phyloP scores from a whole-genome alignment of 2,888 invertebrate species.

The Liodrosophila aerea region DNA sequence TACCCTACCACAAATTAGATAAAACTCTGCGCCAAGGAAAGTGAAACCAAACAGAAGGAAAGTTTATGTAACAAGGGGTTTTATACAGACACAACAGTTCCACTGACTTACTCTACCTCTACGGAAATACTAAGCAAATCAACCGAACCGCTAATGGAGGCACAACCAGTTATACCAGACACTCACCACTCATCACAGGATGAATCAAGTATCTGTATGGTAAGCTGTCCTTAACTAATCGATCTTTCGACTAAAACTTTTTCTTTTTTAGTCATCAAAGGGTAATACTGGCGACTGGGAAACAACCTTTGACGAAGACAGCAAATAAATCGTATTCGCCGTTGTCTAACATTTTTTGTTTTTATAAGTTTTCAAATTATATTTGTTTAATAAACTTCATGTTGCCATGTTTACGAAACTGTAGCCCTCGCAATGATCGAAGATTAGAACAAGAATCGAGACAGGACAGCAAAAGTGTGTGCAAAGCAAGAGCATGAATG shows the following conservation, averaged over 20 bases:
- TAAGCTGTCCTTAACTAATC: neutral
- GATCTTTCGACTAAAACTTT: neutral
- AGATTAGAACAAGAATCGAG: constrained; percentile 18
- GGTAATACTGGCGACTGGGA: constrained; percentile 31
- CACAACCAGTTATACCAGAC: no score
- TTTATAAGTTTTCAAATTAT: constrained; percentile 20
- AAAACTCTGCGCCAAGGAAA: no score
- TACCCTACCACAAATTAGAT: no score
- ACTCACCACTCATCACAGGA: no score
- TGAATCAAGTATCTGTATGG: no score
- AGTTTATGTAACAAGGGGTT: no score
- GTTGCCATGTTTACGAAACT: constrained; percentile 28
- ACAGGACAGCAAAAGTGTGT: constrained; percentile 16
- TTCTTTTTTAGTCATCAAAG: constrained; percentile 16
- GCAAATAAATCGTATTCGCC: constrained; percentile 27
- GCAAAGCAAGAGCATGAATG: constrained; percentile 43
- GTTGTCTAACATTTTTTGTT: neutral
- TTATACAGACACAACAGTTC: no score
- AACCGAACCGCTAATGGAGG: no score
- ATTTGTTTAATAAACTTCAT: constrained; percentile 49
- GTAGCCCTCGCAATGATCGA: constrained; percentile 3
- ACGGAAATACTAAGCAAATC: no score
- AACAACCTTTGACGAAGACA: constrained; percentile 37
- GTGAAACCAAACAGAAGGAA: neutral
- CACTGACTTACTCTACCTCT: no score